Percentiles rank a stretch among this genome's conserved stretches.
phyloP scores from a whole-genome alignment of 2,113 vertebrate species.

The Lagopus muta region DNA sequence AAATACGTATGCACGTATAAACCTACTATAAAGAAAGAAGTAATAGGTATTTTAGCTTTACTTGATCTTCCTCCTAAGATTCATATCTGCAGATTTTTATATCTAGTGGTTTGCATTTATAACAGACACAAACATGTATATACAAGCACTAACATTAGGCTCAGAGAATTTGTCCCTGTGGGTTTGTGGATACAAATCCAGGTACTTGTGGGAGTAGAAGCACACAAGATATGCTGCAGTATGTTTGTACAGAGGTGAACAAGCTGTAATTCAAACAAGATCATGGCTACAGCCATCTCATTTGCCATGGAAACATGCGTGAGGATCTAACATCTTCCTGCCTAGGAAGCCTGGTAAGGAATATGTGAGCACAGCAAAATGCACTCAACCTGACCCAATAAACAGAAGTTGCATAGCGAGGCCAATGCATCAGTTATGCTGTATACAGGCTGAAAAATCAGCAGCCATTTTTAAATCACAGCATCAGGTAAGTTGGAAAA shows the following conservation, averaged over 20 bases:
- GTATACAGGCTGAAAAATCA: neutral
- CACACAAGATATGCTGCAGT: neutral
- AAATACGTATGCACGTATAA: neutral
- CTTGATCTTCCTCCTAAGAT: neutral
- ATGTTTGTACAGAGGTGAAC: neutral
- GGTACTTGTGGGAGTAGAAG: neutral
- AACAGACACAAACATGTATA: neutral
- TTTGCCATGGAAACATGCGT: rapidly evolving
- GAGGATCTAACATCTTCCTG: rapidly evolving
- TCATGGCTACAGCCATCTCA: neutral
- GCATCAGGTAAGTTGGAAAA: neutral
- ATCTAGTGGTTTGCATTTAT: neutral
- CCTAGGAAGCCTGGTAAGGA: neutral
- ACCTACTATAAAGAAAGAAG: neutral
- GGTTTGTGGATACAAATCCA: neutral
- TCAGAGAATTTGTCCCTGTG: neutral
- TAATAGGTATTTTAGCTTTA: neutral
- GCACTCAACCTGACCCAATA: neutral
- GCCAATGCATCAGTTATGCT: neutral
- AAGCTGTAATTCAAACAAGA: rapidly evolving
- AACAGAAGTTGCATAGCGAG: too few relatives aligned
- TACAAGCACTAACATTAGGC: neutral
- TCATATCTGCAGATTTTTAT: neutral
- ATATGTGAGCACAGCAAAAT: neutral
- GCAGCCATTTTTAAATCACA: neutral